A percentile compares a stretch with the other conserved stretches of the same genome.
These are phyloP conservation scores for Ganaspis brasiliensis DNA, from an alignment of 2,888 invertebrate genomes.

Conservation along the genomic window DNA sequence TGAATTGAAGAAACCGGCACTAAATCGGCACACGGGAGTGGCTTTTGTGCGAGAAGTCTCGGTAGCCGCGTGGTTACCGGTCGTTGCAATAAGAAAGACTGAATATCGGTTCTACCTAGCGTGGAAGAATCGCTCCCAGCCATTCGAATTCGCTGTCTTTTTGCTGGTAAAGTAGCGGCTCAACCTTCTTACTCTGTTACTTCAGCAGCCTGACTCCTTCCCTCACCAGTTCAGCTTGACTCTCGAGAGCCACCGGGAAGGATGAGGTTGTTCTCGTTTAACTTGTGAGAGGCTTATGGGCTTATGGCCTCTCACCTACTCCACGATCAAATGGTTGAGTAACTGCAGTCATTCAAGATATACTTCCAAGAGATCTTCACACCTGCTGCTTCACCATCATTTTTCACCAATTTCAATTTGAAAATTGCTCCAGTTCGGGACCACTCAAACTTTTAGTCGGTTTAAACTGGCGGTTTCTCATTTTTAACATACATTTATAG, in stretches of 20 bases:
- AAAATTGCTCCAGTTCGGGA: neutral
- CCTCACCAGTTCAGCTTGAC: slow-evolving; percentile 56
- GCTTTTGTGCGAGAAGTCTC: slow-evolving; percentile 16
- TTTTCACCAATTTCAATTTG: neutral
- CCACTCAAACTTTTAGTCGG: too few relatives aligned
- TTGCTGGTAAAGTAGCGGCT: slow-evolving; percentile 24
- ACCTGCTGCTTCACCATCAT: slow-evolving; percentile 9
- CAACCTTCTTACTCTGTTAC: slow-evolving; percentile 34
- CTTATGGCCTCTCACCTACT: slow-evolving; percentile 64
- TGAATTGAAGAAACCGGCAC: slow-evolving; percentile 7
- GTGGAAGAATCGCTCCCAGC: slow-evolving; percentile 62
- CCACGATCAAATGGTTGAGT: slow-evolving; percentile 2
- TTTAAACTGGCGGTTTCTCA: neutral
- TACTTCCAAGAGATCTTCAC: slow-evolving; percentile 9
- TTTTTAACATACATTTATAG: too few relatives aligned
- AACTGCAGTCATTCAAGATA: slow-evolving; percentile 8
- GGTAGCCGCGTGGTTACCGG: slow-evolving; percentile 69
- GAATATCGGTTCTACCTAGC: slow-evolving; percentile 66
- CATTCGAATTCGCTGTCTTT: slow-evolving; percentile 59
- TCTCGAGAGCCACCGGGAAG: slow-evolving; percentile 56
- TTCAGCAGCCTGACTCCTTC: slow-evolving; percentile 47
- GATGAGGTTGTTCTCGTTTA: slow-evolving; percentile 68
- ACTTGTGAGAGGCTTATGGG: slow-evolving; percentile 53
- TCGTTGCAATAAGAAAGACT: slow-evolving; percentile 77
- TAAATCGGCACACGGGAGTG: slow-evolving; percentile 27